Base-by-base conservation (phyloP, 2,888 invertebrate genomes). In the Allacma fusca region DNA sequence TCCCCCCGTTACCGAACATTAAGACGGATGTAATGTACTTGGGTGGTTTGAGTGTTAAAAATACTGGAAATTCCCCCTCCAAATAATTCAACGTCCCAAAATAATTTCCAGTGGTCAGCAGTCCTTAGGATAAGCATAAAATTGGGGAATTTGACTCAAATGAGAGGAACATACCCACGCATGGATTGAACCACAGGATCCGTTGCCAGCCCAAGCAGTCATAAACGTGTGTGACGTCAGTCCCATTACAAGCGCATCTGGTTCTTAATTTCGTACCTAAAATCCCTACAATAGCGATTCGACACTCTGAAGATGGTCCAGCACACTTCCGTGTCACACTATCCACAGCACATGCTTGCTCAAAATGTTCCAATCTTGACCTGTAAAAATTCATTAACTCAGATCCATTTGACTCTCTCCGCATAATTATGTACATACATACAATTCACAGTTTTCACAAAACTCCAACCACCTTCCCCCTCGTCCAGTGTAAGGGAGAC, bases 161-260 rank as follows among this genome's bases (percentile, higher is more conserved):
- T n/a, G 57, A 21, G 57, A 57, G 16, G 34, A 80, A 89, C 93
- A 91, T 87, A 96, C 96, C 95, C 84, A 96, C 95, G 87, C 96
- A 96, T 74, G 95, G 94, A 87, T 96, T 96, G 79, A 95, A 91
- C 95, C 96, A 96, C 57, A 96, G 89, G 59, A 95, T 89, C 78
- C 95, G 87, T 85, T 95, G 94, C 95, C 96, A 96, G 74, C 95
- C 95, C 0, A 95, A 90, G 85, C 96, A 96, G 85, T 94, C 93
- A 86, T 95, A 94, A 44, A 94, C 89, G 86, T 94, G 93, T 57
- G 92, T 91, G 85, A 93, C 91, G 88, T 95, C 94, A 1, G 93
- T 93, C 44, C 94, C 94, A 81, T 94, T 92, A 86, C 96, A 96
- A 64, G 93, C 94, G 86, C 96, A 96, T 75, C 93, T 93, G 57